These are phyloP conservation scores for Lasioglossum marginatum DNA, from an alignment of 2,888 invertebrate genomes.

Conservation along the genomic window DNA sequence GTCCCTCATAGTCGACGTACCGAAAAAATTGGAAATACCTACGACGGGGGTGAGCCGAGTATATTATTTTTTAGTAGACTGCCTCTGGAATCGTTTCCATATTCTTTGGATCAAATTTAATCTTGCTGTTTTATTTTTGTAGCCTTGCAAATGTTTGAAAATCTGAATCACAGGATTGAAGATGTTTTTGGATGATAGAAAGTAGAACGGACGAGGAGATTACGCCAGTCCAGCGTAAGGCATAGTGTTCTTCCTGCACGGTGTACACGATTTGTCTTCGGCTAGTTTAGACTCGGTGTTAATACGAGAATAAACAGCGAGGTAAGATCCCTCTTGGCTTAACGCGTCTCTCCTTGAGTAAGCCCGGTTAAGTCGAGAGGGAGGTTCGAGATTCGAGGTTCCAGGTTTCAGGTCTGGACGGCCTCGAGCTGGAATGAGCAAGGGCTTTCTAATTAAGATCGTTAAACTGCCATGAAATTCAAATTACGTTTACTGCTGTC, in stretches of 20 bases:
- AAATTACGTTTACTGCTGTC: conserved; percentile 81
- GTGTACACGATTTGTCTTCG: conserved; percentile 77
- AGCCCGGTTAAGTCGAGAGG: conserved; percentile 75
- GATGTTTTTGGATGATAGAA: conserved; percentile 4
- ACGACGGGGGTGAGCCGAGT: conserved; percentile 23
- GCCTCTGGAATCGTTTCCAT: neutral
- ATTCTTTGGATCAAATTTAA: neutral
- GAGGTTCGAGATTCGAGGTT: conserved; percentile 77
- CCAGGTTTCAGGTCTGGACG: conserved; percentile 70
- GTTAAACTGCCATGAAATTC: conserved; percentile 84
- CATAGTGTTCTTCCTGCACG: conserved; percentile 58
- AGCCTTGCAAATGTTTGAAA: neutral
- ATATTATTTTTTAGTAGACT: neutral
- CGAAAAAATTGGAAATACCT: conserved; percentile 76
- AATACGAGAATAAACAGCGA: conserved; percentile 82
- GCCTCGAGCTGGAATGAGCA: conserved; percentile 72
- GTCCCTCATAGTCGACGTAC: conserved; percentile 65
- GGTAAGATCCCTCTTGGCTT: conserved; percentile 76
- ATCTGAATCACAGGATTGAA: neutral
- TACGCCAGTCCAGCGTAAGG: conserved; percentile 58
- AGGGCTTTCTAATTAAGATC: conserved; percentile 83
- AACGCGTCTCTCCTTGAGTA: conserved; percentile 77
- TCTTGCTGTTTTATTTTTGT: neutral
- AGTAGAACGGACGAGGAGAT: conserved; percentile 44
- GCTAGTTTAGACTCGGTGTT: conserved; percentile 77